These are phyloP conservation scores for Picus viridis DNA, from an alignment of 2,797 vertebrate species.

Conservation along the genomic window DNA sequence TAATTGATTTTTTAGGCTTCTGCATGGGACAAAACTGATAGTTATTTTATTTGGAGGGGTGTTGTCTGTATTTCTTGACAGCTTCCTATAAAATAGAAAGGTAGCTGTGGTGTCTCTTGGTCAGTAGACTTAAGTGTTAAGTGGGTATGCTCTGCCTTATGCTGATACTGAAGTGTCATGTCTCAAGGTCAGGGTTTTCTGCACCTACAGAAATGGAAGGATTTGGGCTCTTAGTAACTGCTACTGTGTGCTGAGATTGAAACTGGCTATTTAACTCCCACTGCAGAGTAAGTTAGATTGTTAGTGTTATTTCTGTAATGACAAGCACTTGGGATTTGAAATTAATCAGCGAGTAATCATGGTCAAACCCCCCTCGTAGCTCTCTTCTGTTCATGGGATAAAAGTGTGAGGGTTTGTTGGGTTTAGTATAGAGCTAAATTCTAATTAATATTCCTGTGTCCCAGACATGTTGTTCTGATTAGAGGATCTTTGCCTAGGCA, in stretches of 20 bases:
- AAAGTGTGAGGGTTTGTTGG: background rate
- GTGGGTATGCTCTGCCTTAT: background rate
- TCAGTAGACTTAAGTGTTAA: background rate
- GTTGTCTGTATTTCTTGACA: background rate
- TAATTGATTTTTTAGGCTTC: background rate
- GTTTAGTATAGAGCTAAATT: background rate
- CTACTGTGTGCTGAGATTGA: background rate
- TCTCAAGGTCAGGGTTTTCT: background rate
- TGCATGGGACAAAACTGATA: background rate
- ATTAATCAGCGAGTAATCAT: background rate
- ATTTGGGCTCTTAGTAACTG: background rate
- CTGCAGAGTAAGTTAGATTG: background rate
- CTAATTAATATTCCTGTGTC: conserved; percentile 54
- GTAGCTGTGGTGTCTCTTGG: background rate
- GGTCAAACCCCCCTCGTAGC: background rate
- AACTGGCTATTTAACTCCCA: background rate
- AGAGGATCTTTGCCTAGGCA: conserved; percentile 69
- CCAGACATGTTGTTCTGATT: conserved; percentile 67
- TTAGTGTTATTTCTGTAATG: background rate
- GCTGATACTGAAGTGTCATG: background rate
- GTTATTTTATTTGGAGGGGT: background rate
- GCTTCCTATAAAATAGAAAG: background rate
- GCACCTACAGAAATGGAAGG: background rate
- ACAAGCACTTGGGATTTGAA: background rate
- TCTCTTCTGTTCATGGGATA: background rate